A percentile compares a stretch with the other conserved stretches of the same genome.
Conservation (phyloP, 2,888 invertebrate genomes). For the Drosophila yooni region DNA sequence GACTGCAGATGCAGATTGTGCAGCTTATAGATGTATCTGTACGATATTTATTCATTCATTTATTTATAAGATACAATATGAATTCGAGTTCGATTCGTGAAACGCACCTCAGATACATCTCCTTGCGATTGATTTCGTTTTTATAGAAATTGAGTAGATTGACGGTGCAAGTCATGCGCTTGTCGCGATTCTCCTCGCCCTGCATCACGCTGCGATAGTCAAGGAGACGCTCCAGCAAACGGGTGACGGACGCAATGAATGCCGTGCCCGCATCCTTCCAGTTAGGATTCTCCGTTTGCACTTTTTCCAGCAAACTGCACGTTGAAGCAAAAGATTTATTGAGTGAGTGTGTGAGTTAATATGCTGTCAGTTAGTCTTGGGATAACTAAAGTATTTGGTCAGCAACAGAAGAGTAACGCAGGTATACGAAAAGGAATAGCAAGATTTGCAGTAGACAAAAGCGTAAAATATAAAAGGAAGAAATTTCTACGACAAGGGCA, state of each 20-base stretch:
- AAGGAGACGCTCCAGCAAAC: constrained; percentile 93
- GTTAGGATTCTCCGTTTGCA: constrained; percentile 92
- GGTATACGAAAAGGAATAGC: not conserved
- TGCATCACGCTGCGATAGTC: constrained; percentile 98
- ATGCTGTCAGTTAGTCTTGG: not conserved
- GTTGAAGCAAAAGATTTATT: not conserved
- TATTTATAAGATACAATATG: not conserved
- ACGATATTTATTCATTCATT: not conserved
- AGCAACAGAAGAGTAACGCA: constrained; percentile 7
- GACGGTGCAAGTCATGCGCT: constrained; percentile 98
- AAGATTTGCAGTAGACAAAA: not conserved
- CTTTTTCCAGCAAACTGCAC: constrained; percentile 92
- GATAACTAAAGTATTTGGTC: constrained; percentile 5
- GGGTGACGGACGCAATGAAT: constrained; percentile 96
- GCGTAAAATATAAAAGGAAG: constrained; percentile 3
- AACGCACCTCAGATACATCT: constrained; percentile 92
- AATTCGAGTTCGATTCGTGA: not conserved
- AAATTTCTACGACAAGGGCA: constrained; percentile 36
- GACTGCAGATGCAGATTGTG: constrained; percentile 96
- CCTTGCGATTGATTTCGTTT: constrained; percentile 96
- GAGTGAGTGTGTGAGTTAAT: not conserved
- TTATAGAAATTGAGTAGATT: constrained; percentile 98
- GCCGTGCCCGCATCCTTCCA: constrained; percentile 97
- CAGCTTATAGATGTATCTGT: constrained; percentile 95
- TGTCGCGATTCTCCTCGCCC: constrained; percentile 97